Evolutionary conservation across 2,888 invertebrate genomes (phyloP).

Genomic region (Drosophila basisetae): DNA sequence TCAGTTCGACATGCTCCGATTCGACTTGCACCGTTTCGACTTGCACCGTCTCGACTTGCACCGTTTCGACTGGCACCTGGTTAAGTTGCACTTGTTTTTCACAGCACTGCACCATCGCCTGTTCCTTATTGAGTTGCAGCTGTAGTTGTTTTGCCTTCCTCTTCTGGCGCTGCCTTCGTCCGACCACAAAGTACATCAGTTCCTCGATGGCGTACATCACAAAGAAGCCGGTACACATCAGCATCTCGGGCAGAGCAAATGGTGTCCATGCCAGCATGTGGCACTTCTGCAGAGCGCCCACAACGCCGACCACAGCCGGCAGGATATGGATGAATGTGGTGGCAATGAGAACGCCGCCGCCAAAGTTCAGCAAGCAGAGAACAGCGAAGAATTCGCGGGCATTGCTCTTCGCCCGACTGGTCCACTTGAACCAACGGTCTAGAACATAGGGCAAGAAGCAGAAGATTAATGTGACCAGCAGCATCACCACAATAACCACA

Average conservation of each 20-base stretch:
- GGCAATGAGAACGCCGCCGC: slow-evolving; percentile 93
- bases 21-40: too few species aligned
- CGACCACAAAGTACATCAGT: slow-evolving; percentile 89
- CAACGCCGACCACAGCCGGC: slow-evolving; percentile 91
- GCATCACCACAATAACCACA: slow-evolving; percentile 91
- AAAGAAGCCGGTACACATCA: slow-evolving; percentile 92
- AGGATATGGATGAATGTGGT: slow-evolving; percentile 93
- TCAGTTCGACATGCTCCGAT: neutral
- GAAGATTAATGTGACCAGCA: slow-evolving; percentile 90
- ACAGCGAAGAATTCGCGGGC: slow-evolving; percentile 85
- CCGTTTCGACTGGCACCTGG: neutral
- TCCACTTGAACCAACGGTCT: slow-evolving; percentile 89
- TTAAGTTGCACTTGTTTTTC: neutral
- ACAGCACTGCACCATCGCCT: neutral
- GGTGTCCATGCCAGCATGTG: slow-evolving; percentile 86
- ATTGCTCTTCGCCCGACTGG: slow-evolving; percentile 74
- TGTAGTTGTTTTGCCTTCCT: slow-evolving; percentile 6
- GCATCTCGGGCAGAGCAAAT: slow-evolving; percentile 89
- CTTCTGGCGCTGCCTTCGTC: slow-evolving; percentile 85
- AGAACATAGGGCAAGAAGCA: slow-evolving; percentile 91
- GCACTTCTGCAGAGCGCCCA: slow-evolving; percentile 87
- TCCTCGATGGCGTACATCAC: slow-evolving; percentile 92
- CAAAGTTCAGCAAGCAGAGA: slow-evolving; percentile 90
- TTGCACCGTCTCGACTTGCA: too few species aligned
- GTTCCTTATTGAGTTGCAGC: slow-evolving; percentile 8